Evolutionary conservation across 2,797 vertebrate species (phyloP).

Genomic region (Pelodytes ibericus): DNA sequence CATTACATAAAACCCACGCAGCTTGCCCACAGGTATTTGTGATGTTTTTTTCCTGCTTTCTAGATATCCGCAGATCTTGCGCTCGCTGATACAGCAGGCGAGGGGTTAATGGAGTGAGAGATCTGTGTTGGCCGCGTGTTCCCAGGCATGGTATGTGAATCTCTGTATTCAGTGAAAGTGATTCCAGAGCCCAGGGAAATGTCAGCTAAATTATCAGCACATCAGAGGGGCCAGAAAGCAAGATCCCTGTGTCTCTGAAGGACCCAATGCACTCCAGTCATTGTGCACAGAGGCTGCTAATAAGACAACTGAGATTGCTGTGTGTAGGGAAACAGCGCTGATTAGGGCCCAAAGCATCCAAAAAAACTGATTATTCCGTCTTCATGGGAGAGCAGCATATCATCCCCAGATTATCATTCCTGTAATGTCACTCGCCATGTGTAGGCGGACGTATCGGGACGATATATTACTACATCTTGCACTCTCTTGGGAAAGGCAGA

Average conservation of each 20-base stretch:
- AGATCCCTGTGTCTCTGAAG: slow-evolving; percentile 25
- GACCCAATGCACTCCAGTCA: slow-evolving; percentile 33
- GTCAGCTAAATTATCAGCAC: slow-evolving; percentile 37
- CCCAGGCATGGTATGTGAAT: neutral
- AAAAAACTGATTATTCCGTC: slow-evolving; percentile 48
- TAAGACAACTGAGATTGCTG: slow-evolving; percentile 51
- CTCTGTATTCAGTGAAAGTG: slow-evolving; percentile 27
- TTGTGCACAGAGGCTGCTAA: slow-evolving; percentile 53
- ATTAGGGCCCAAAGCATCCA: slow-evolving; percentile 55
- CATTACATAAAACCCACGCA: too few relatives aligned
- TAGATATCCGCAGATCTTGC: too few relatives aligned
- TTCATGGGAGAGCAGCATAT: slow-evolving; percentile 52
- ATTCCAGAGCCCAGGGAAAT: slow-evolving; percentile 15
- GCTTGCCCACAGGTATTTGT: too few relatives aligned
- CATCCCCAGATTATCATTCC: slow-evolving; percentile 51
- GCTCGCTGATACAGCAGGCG: neutral
- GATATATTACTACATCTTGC: too few relatives aligned
- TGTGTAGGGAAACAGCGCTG: slow-evolving; percentile 48
- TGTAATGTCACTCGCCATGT: slow-evolving; percentile 7
- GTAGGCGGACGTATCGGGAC: too few relatives aligned
- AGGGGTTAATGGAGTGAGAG: neutral
- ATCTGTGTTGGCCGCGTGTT: neutral
- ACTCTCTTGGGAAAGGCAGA: too few relatives aligned
- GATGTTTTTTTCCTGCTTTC: too few relatives aligned
- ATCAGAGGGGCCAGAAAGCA: slow-evolving; percentile 32